phyloP scores from a whole-genome alignment of 2,113 vertebrate species.

The Ginglymostoma cirratum region DNA sequence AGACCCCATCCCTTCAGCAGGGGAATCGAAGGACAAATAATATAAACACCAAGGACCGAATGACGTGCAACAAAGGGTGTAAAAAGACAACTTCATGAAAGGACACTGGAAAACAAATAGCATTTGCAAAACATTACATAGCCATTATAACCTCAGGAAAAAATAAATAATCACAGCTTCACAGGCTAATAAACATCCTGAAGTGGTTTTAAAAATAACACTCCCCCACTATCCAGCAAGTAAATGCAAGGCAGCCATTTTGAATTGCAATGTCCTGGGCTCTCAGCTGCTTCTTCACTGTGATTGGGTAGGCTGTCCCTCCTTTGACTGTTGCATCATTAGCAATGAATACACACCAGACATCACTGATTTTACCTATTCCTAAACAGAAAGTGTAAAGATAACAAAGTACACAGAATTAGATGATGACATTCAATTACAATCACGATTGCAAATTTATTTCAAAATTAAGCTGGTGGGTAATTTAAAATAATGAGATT shows the following conservation, averaged over 20 bases:
- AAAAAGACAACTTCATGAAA: no score
- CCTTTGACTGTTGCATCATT: constrained; percentile 77
- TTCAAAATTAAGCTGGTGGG: neutral
- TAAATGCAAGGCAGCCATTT: constrained; percentile 69
- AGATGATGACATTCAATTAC: neutral
- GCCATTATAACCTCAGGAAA: no score
- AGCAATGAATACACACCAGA: constrained; percentile 72
- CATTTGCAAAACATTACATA: no score
- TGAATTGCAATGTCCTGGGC: constrained; percentile 72
- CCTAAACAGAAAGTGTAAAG: constrained; percentile 50
- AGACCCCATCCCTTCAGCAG: no score
- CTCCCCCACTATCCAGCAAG: constrained; percentile 71
- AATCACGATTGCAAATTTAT: neutral
- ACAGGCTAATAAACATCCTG: constrained; percentile 49
- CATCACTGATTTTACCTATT: constrained; percentile 64
- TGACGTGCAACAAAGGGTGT: no score
- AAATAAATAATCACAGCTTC: no score
- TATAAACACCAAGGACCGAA: no score
- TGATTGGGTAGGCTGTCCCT: constrained; percentile 69
- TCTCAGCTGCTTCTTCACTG: constrained; percentile 73
- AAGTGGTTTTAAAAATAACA: constrained; percentile 62
- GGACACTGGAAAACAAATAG: neutral
- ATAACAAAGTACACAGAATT: neutral
- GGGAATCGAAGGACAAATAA: no score
- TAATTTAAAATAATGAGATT: neutral